Base-by-base conservation (phyloP, 2,888 invertebrate species). In the Molanna angustata region DNA sequence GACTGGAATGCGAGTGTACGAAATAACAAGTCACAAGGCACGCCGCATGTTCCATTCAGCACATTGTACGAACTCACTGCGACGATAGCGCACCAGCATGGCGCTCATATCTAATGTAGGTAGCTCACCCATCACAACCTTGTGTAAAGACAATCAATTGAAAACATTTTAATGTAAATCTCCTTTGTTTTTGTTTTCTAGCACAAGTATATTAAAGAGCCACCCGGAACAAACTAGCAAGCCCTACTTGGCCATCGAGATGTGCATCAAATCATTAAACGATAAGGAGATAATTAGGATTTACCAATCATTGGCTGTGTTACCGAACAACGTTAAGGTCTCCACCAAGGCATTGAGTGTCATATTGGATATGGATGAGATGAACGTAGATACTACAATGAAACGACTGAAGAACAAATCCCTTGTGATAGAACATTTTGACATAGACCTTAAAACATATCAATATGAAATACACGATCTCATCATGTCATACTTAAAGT, bases 401-500 rank as follows among this genome's bases (percentile, higher is more conserved):
- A 72, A 77, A 37, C 74, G 80, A 54, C 71, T 88, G 7, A 76
- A 80, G 32, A 79, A 80, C 56, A 88, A 86, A 64, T 86, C 85
- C 0, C 70, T 89, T 0, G 79, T 84, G 1, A 80, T 80, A 2
- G 80, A 80, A 60, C 78, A 76, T 47, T 86, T 83, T 65, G 84
- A 84, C 57, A 68, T 73, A 2, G 78, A 80, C 47, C 72, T 79
- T 45, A 72, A 76, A 40, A 80, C 76, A 54, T 85, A 84, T 60
- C 74, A 84, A 19, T 89, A 88, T 63, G 86, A 85, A 56, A 77
- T 88, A 40, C 87, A 88, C 64, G 84, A 86, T 63, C 69, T 88
- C 1, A 76, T 86, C 9, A 72, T 86, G 65, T 76, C 78, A 49
- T 85, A 83, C 63, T 68, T 88, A 4, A 78, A 79, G 61, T 74